These are phyloP conservation scores for Struthio camelus DNA, from an alignment of 2,113 vertebrate species.

Conservation along the genomic window DNA sequence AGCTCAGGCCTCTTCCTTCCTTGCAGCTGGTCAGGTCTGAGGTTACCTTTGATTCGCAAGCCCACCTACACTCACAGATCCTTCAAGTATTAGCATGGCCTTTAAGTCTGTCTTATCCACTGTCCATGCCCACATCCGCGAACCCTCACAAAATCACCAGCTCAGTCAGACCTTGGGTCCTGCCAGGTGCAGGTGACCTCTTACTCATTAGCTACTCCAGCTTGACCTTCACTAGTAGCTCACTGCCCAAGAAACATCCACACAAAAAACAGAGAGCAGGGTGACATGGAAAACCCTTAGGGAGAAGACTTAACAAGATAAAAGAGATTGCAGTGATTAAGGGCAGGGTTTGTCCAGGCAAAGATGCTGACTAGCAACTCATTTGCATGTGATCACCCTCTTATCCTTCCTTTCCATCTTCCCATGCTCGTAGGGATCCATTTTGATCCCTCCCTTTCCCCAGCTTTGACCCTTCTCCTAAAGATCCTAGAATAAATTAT, in stretches of 20 bases:
- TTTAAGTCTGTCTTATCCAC: not conserved
- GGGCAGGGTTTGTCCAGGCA: not conserved
- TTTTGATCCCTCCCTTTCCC: not conserved
- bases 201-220: not conserved
- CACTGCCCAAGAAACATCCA: not conserved
- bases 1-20: not conserved
- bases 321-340: not conserved
- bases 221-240: fast-evolving
- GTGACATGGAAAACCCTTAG: not conserved
- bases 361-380: not conserved
- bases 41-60: not conserved
- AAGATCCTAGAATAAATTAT: not conserved
- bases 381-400: not conserved
- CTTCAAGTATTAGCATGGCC: not conserved
- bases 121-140: too few relatives aligned
- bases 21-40: not conserved
- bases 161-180: not conserved
- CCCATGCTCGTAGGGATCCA: not conserved
- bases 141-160: fast-evolving
- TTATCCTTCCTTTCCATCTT: not conserved
- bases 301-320: not conserved
- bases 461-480: not conserved
- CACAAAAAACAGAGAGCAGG: not conserved
- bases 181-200: fast-evolving
- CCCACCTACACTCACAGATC: not conserved